Evolutionary conservation across 2,888 invertebrate genomes (phyloP).

Genomic region (Melieria crassipennis): DNA sequence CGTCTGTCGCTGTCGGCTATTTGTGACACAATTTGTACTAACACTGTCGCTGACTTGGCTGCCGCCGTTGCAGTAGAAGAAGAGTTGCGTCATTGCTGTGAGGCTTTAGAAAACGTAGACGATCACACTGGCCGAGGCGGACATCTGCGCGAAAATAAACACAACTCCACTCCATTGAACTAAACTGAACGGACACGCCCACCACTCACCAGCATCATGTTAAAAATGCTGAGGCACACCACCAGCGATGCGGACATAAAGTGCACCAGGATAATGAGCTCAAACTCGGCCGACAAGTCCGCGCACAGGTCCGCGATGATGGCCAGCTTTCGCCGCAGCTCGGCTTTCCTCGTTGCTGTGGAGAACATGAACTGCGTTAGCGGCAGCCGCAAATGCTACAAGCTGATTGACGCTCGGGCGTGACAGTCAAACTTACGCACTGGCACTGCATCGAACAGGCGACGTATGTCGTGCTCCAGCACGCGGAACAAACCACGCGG

Average conservation of each 20-base stretch:
- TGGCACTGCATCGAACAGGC: conserved; percentile 48
- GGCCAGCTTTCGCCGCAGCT: conserved; percentile 47
- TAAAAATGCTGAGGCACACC: conserved; percentile 59
- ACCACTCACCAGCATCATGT: conserved; percentile 60
- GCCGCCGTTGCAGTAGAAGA: conserved; percentile 61
- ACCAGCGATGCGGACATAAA: conserved; percentile 63
- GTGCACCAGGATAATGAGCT: conserved; percentile 60
- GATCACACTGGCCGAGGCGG: conserved; percentile 55
- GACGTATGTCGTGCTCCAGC: conserved; percentile 56
- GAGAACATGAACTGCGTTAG: no score
- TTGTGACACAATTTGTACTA: conserved; percentile 40
- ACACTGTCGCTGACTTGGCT: conserved; percentile 60
- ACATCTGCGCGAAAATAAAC: conserved; percentile 50
- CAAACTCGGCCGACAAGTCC: conserved; percentile 55
- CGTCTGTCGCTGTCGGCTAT: no score
- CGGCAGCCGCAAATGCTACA: conserved; percentile 9
- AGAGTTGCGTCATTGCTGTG: conserved; percentile 59
- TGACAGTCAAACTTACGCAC: conserved; percentile 47
- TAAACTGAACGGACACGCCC: not conserved
- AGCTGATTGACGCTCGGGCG: conserved; percentile 1
- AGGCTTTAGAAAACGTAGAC: conserved; percentile 58
- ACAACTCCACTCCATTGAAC: not conserved
- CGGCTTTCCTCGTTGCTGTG: conserved; percentile 33
- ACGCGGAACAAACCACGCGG: conserved; percentile 55
- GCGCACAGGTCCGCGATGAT: conserved; percentile 60